phyloP scores from a whole-genome alignment of 2,113 vertebrate genomes.

The Phocoena phocoena region DNA sequence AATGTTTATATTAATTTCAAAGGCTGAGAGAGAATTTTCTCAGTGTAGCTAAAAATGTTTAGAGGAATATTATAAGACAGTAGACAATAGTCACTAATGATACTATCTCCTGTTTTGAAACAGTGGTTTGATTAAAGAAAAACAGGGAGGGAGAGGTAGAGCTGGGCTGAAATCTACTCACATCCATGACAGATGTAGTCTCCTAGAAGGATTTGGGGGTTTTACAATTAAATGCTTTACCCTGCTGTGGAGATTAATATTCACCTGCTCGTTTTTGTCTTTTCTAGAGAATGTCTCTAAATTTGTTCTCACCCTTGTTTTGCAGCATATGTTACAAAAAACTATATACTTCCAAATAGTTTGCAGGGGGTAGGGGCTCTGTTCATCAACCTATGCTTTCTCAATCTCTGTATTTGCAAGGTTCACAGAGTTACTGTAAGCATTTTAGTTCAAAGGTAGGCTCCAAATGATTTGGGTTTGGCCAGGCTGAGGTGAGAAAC shows the following conservation, averaged over 20 bases:
- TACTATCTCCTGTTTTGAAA: background rate
- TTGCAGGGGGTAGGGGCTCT: background rate
- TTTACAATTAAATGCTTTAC: background rate
- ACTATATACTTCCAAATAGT: background rate
- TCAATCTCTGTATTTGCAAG: background rate
- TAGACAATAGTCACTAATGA: background rate
- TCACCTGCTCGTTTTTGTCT: background rate
- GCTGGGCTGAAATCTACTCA: background rate
- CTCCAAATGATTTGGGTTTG: background rate
- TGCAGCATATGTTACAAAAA: background rate
- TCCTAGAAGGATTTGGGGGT: background rate
- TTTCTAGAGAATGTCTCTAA: background rate
- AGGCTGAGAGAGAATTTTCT: background rate
- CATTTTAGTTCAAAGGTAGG: background rate
- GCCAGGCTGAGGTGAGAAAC: background rate
- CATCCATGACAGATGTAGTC: background rate
- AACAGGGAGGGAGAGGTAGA: background rate
- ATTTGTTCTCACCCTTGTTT: background rate
- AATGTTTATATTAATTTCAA: background rate
- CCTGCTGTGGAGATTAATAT: background rate
- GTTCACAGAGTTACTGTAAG: background rate
- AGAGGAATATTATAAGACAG: background rate
- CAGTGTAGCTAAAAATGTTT: background rate
- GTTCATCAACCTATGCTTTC: background rate
- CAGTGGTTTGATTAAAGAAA: slow-evolving; percentile 1